Evolutionary conservation across 1,140 invertebrate species (phyloP).

Genomic region (Nasonia longicornis): DNA sequence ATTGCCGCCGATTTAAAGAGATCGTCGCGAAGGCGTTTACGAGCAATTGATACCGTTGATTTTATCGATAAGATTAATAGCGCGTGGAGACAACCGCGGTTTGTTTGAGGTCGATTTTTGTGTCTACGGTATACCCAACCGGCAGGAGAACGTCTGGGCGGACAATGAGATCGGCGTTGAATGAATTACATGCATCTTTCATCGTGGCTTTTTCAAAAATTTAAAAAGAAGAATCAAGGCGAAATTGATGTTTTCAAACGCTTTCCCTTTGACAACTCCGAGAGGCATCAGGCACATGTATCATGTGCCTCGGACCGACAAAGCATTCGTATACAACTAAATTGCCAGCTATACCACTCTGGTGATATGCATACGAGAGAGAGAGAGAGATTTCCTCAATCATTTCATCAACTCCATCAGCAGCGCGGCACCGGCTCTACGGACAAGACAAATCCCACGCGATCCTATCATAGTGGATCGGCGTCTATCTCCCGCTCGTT

Average conservation of each 20-base stretch:
- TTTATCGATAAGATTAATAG: constrained; percentile 44
- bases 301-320: background rate
- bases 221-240: too few species aligned
- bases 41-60: constrained; percentile 42
- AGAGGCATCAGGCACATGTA: too few species aligned
- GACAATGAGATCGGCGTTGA: background rate
- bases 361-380: background rate
- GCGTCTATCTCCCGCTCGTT: constrained; percentile 7
- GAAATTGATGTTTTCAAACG: background rate
- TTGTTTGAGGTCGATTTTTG: constrained; percentile 22
- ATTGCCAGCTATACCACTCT: constrained; percentile 44
- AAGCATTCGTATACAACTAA: constrained; percentile 49
- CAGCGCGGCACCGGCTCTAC: background rate
- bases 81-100: constrained; percentile 11
- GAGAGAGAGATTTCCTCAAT: constrained; percentile 59
- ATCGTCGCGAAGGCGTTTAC: constrained; percentile 26
- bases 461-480: constrained; percentile 49
- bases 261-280: background rate
- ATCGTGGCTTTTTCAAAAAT: too few species aligned
- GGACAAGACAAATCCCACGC: constrained; percentile 53
- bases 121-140: background rate
- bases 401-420: constrained; percentile 57
- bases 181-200: background rate
- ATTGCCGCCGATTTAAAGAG: constrained; percentile 10
- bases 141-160: background rate